phyloP scores from a whole-genome alignment of 2,888 invertebrate genomes.

The Papilio demoleus region DNA sequence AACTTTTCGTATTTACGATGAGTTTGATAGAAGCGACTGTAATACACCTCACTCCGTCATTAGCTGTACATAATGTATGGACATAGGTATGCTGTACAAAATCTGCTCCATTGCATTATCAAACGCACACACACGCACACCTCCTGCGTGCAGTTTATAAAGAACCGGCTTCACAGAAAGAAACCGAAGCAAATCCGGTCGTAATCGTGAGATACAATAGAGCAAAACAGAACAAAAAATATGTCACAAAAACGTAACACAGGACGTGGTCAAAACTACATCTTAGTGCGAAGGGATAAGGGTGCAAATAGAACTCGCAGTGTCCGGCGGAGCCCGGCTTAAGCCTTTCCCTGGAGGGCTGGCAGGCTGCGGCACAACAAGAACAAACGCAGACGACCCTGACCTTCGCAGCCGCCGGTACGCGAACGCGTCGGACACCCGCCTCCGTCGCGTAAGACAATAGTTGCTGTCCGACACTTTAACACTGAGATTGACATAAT shows the following conservation, averaged over 20 bases:
- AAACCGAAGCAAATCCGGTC: slow-evolving; percentile 6
- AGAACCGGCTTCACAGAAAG: slow-evolving; percentile 7
- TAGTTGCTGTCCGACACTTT: neutral
- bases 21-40: too few species aligned
- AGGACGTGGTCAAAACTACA: neutral
- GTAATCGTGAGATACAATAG: neutral
- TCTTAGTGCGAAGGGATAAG: neutral
- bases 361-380: slow-evolving; percentile 17
- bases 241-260: neutral
- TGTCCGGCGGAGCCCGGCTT: neutral
- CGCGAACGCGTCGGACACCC: neutral
- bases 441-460: neutral
- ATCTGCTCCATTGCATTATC: neutral
- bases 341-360: neutral
- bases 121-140: neutral
- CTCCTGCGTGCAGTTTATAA: neutral
- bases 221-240: neutral
- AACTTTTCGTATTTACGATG: too few species aligned
- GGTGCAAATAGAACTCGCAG: neutral
- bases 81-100: neutral
- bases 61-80: too few species aligned
- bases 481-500: neutral
- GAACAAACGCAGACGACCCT: slow-evolving; percentile 32
- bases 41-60: too few species aligned
- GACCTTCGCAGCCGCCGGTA: slow-evolving; percentile 27